These are phyloP conservation scores for Poecilia gillii DNA, from an alignment of 2,797 vertebrate species.

Conservation along the genomic window DNA sequence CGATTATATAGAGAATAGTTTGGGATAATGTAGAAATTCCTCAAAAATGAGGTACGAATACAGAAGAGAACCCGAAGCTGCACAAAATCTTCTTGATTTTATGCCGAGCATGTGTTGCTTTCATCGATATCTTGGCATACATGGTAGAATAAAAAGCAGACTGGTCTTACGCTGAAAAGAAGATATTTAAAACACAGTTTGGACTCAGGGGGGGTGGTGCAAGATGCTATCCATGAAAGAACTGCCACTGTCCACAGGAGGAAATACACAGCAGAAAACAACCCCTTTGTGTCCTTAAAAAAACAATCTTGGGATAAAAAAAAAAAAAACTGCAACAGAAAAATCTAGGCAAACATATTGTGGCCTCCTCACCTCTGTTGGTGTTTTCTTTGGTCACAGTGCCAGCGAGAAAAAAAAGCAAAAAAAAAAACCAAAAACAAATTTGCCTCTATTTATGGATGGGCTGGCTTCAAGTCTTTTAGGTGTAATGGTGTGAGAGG, in stretches of 20 bases:
- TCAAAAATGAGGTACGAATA: not conserved
- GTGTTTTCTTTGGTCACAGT: slow-evolving; percentile 57
- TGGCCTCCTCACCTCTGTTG: slow-evolving; percentile 42
- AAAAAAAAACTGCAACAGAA: slow-evolving; percentile 15
- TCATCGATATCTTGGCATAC: not conserved
- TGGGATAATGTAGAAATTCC: too few species aligned
- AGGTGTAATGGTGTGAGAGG: slow-evolving; percentile 85
- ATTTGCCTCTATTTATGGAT: slow-evolving; percentile 78
- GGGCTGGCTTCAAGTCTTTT: slow-evolving; percentile 75
- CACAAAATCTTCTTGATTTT: not conserved
- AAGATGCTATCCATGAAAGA: not conserved
- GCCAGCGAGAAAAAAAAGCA: slow-evolving; percentile 10
- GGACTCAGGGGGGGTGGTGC: not conserved
- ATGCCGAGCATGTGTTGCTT: not conserved
- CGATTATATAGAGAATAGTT: not conserved
- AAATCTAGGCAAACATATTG: slow-evolving; percentile 35
- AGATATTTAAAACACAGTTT: not conserved
- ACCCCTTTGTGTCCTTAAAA: slow-evolving; percentile 38
- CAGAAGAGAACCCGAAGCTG: not conserved
- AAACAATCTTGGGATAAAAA: slow-evolving; percentile 36
- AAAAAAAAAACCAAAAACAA: slow-evolving; percentile 52
- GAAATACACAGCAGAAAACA: slow-evolving; percentile 44
- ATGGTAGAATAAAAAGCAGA: not conserved
- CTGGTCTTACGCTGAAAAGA: not conserved
- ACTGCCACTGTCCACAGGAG: slow-evolving; percentile 33